A percentile compares a stretch with the other conserved stretches of the same genome.
phyloP scores from a whole-genome alignment of 2,797 vertebrate genomes.

The Lophius americanus region DNA sequence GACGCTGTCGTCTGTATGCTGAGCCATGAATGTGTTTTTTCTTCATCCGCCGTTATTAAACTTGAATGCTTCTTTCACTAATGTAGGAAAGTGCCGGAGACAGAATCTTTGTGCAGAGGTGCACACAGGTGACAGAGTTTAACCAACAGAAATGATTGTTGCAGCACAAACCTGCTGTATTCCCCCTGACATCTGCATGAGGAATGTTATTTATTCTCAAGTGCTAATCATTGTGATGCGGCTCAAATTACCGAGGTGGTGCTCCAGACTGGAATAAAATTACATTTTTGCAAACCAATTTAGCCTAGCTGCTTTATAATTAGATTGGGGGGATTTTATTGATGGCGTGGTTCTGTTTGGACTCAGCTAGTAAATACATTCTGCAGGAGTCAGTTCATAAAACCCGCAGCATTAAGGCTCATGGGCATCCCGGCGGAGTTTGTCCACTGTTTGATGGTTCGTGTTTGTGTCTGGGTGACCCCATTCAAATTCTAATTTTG shows the following conservation, averaged over 20 bases:
- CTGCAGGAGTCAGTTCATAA: constrained; percentile 49
- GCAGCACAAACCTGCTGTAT: constrained; percentile 45
- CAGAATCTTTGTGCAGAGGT: constrained; percentile 25
- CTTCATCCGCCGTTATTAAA: constrained; percentile 30
- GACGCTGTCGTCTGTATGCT: background rate
- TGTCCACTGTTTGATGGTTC: constrained; percentile 17
- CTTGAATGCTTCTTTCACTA: constrained; percentile 19
- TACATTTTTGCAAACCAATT: constrained; percentile 64
- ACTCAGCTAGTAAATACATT: constrained; percentile 45
- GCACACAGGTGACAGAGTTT: constrained; percentile 1
- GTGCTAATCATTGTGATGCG: constrained; percentile 68
- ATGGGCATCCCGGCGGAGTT: constrained; percentile 23
- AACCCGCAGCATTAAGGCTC: constrained; percentile 39
- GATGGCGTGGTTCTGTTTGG: constrained; percentile 35
- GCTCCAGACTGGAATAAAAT: constrained; percentile 63
- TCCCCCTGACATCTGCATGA: constrained; percentile 57
- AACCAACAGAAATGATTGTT: constrained; percentile 49
- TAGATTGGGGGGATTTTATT: constrained; percentile 49
- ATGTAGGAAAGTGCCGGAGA: constrained; percentile 35
- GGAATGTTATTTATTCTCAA: constrained; percentile 65
- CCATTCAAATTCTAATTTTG: background rate
- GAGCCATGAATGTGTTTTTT: constrained; percentile 15
- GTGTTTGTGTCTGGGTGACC: constrained; percentile 4
- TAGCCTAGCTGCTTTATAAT: constrained; percentile 53
- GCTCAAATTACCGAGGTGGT: constrained; percentile 63